Conservation (phyloP, 2,113 vertebrate species). For the Cygnus buccinator region DNA sequence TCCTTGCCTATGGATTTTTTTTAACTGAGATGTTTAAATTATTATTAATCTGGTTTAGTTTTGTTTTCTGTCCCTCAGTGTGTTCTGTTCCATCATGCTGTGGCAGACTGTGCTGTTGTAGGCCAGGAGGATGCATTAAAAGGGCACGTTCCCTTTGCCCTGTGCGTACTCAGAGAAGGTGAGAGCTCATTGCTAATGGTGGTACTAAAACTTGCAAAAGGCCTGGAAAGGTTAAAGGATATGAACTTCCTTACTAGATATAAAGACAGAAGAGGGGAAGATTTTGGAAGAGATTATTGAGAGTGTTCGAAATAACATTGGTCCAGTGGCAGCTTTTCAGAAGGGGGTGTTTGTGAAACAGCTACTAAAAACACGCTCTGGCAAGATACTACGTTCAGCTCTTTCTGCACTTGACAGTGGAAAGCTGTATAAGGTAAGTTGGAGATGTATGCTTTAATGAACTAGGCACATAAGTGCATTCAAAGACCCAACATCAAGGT, state of each 20-base stretch:
- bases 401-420: slow-evolving; percentile 88
- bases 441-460: not conserved
- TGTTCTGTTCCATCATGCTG: slow-evolving; percentile 82
- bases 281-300: slow-evolving; percentile 84
- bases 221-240: not conserved
- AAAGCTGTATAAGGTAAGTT: slow-evolving; percentile 87
- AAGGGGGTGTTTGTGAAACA: slow-evolving; percentile 86
- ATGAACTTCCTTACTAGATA: slow-evolving; percentile 71
- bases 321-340: slow-evolving; percentile 92
- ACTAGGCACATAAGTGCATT: fast-evolving
- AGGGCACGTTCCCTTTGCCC: slow-evolving; percentile 90
- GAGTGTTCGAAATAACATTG: slow-evolving; percentile 84
- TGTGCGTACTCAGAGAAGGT: slow-evolving; percentile 91
- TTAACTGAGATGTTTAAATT: not conserved
- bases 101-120: slow-evolving; percentile 95
- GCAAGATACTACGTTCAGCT: slow-evolving; percentile 92
- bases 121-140: slow-evolving; percentile 91
- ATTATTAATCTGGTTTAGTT: not conserved
- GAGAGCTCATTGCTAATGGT: slow-evolving; percentile 41
- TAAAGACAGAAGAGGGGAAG: slow-evolving; percentile 69
- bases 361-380: slow-evolving; percentile 94
- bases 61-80: slow-evolving; percentile 75
- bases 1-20: not conserved
- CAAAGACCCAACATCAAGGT: not conserved
- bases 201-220: not conserved